These are phyloP conservation scores for Eristalinus aeneus DNA, from an alignment of 2,888 invertebrate genomes.

Conservation along the genomic window DNA sequence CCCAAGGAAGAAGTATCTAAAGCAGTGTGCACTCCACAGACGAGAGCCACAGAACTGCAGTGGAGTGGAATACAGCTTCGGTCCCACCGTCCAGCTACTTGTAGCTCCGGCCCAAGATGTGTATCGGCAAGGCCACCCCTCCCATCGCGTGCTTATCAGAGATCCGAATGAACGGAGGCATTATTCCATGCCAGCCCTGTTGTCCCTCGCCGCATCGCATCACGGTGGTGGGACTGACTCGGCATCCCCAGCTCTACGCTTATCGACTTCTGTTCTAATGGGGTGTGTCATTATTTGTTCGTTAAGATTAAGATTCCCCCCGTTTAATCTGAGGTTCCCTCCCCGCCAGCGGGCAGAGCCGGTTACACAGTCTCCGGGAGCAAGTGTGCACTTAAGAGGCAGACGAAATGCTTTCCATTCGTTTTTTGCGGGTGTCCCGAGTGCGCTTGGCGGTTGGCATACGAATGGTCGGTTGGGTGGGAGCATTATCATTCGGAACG, in stretches of 20 bases:
- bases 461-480: not conserved
- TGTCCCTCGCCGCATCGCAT: not conserved
- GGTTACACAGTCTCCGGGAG: not conserved
- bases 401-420: constrained; percentile 32
- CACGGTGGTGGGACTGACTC: not conserved
- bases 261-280: constrained; percentile 58
- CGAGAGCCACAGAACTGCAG: not conserved
- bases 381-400: not conserved
- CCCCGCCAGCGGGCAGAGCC: not conserved
- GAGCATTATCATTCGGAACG: constrained; percentile 59
- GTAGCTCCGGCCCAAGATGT: constrained; percentile 32
- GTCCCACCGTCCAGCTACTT: constrained; percentile 15
- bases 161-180: constrained; percentile 61
- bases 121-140: constrained; percentile 25
- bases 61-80: not conserved
- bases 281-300: constrained; percentile 70
- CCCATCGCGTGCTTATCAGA: constrained; percentile 36
- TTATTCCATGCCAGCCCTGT: constrained; percentile 21
- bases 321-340: not conserved
- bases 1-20: constrained; percentile 32
- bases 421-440: not conserved
- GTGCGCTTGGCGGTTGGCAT: constrained; percentile 1
- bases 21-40: constrained; percentile 33
- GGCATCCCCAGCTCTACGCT: not conserved
- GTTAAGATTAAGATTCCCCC: constrained; percentile 59